Conservation (phyloP, 2,888 invertebrate species). For the Branchellion lobata region DNA sequence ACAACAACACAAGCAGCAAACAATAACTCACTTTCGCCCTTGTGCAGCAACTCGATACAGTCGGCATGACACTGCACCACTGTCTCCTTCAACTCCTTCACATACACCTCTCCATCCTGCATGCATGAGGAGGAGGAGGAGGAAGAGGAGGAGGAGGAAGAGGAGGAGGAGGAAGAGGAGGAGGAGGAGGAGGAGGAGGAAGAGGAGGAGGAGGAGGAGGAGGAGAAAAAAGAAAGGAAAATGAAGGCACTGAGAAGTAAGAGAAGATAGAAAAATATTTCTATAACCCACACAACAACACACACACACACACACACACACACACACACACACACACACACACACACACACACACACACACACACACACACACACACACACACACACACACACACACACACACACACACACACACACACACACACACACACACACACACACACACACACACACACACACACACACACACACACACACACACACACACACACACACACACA, state of each 20-base stretch:
- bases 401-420: too few species aligned
- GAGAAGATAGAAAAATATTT: background rate
- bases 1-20: too few species aligned
- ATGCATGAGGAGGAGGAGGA: background rate
- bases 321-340: too few species aligned
- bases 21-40: slow-evolving; percentile 24
- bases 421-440: too few species aligned
- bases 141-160: background rate
- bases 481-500: too few species aligned
- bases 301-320: too few species aligned
- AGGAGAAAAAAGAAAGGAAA: background rate
- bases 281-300: too few species aligned
- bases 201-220: background rate
- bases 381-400: too few species aligned
- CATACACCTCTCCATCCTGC: slow-evolving; percentile 35
- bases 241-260: background rate
- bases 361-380: too few species aligned
- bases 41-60: slow-evolving; percentile 26
- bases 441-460: too few species aligned
- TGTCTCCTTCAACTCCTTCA: slow-evolving; percentile 32
- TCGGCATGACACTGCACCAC: slow-evolving; percentile 16
- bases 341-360: too few species aligned
- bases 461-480: too few species aligned
- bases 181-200: background rate
- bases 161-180: background rate